Base-by-base conservation (phyloP, 2,113 vertebrate genomes). In the Paedocypris sp. region DNA sequence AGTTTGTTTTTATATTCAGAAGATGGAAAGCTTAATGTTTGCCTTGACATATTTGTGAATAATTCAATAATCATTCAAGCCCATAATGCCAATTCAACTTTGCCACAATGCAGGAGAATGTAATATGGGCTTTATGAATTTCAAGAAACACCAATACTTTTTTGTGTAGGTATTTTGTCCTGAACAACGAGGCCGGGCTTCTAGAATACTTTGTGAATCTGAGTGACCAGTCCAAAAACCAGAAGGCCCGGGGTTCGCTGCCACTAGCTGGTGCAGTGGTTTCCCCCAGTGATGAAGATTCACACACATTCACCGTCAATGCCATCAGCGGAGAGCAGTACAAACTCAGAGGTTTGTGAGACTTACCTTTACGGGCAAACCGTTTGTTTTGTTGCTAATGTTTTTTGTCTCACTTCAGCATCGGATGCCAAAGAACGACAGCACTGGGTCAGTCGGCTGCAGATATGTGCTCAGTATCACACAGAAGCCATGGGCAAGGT, bases 401-500 rank as follows among this genome's bases (percentile, higher is more conserved):
- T 7, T 51, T 22, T 8, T 53, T 51, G 10, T 51, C 16, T 22
- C 19, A 3, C 49, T 11, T 46, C 66, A 98, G 94, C 91, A 60
- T 82, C 89, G 2, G 93, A 98, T 69, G 93, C 95, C 72, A 99
- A 99, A 69, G 94, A 98, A 70, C 83, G 95, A 38, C 95, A 99
- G 26, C 95, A 99, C 59, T 99, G 95, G 93, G 95, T 99, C 61
- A 99, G 95, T 85, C 80, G 95, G 53, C 88, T 99, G 36, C 95
- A 99, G 82, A 91, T 97, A 64, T 99, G 95, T 72, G 90, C 94
- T 0, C 95, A 99, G 36, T 93, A 99, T 67, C 94, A 99, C 79
- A 99, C 95, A 0, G 95, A 99, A 79, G 95, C 94, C 59, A 91
- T 98, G 76, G 95, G 94, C 28, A 98, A 98, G 93, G 95, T 99